phyloP scores from a whole-genome alignment of 92 coral and sea anemone species.

The Parazoanthus swiftii region DNA sequence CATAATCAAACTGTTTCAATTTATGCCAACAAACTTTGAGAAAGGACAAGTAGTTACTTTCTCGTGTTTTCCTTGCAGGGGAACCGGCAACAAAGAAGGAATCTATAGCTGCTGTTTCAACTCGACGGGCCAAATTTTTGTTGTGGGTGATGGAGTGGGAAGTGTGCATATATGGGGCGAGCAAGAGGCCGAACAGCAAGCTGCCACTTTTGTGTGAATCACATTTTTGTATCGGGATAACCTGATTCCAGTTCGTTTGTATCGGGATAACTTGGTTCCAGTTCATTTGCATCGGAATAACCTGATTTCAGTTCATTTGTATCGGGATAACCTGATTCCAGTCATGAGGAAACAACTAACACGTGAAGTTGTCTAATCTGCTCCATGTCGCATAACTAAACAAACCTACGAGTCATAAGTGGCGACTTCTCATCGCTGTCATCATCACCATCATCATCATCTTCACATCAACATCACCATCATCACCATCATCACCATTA shows the following conservation, averaged over 20 bases:
- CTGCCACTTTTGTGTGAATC: slow-evolving; percentile 11
- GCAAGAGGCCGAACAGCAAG: not conserved
- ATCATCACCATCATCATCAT: too few relatives aligned
- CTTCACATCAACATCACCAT: too few relatives aligned
- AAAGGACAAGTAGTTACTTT: not conserved
- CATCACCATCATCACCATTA: too few relatives aligned
- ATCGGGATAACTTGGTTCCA: too few relatives aligned
- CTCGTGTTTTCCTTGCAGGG: slow-evolving; percentile 41
- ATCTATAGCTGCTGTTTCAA: slow-evolving; percentile 75
- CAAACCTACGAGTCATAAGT: too few relatives aligned
- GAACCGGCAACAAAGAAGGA: slow-evolving; percentile 63
- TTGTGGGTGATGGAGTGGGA: slow-evolving; percentile 57
- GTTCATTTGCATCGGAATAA: not conserved
- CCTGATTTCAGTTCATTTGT: not conserved
- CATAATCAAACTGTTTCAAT: too few relatives aligned
- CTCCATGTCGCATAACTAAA: too few relatives aligned
- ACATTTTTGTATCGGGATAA: too few relatives aligned
- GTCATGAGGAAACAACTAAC: not conserved
- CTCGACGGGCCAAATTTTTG: slow-evolving; percentile 62
- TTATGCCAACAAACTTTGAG: too few relatives aligned
- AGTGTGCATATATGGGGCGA: slow-evolving; percentile 28
- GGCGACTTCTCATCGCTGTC: too few relatives aligned
- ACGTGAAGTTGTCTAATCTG: not conserved
- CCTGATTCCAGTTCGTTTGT: too few relatives aligned
- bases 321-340: not conserved